Base-by-base conservation (phyloP, 2,797 vertebrate genomes). In the Poecile montanus region DNA sequence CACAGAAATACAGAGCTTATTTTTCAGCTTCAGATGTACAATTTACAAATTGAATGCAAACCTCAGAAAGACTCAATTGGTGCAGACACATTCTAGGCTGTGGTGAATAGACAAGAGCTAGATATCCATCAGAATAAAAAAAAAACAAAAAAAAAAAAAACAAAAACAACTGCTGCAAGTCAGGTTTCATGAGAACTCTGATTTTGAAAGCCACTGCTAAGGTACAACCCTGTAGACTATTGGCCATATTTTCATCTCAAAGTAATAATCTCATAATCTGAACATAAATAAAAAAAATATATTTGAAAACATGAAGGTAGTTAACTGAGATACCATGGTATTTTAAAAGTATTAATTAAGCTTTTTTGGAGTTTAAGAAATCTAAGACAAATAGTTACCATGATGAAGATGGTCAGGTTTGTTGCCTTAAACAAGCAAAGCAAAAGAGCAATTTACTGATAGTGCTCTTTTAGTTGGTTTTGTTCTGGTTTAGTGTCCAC, bases 1-100 rank as follows among this genome's bases (percentile, higher is more conserved):
- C 92, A 91, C 95, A 95, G 26, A 96, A 93, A 85, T 32, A 96
- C 9, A 22, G 45, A 93, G 74, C 67, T 93, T 92, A 71, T 85
- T 95, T 94, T 94, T 85, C 88, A 87, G 27, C 60, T 92, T 92
- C 84, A 89, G 77, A 93, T 44, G 71, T 65, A 91, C 60, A 65
- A 71, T 87, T 77, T 87, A 42, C 72, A 94, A 88, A 87, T n/a
- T 60, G 34, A 94, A 82, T 76, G 77, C 53, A 93, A 95, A 93
- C 63, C 71, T 91, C 93, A 62, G 47, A 85, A 84, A 92, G 72
- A 47, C 26, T 72, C 36, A 9, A 13, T 70, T 84, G 47, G 17
- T 89, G 71, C 13, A 67, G 53, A n/a, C 26, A 44, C 2, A 0
- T 25, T 53, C 36, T 44, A 13, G 91, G 0, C 15, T 54, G 42